A percentile compares a stretch with the other conserved stretches of the same genome.
phyloP scores from a whole-genome alignment of 2,113 vertebrate genomes.

The Quiscalus mexicanus region DNA sequence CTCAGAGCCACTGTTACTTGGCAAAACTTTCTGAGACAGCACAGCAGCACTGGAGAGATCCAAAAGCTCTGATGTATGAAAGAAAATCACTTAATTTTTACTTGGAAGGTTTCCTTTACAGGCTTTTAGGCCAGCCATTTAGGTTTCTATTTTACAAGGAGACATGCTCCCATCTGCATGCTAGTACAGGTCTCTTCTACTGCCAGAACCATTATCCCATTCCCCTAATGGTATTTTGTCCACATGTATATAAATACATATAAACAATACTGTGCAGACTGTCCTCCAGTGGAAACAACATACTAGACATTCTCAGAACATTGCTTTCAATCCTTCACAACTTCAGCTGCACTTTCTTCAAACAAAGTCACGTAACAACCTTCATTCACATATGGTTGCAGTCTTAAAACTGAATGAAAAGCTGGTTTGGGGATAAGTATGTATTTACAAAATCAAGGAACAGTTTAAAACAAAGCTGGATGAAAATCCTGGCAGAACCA shows the following conservation, averaged over 20 bases:
- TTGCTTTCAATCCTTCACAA: not conserved
- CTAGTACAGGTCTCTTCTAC: not conserved
- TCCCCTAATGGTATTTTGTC: not conserved
- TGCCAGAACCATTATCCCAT: constrained; percentile 1
- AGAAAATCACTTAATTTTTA: not conserved
- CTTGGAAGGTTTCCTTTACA: not conserved
- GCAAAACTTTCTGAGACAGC: not conserved
- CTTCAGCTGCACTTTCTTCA: not conserved
- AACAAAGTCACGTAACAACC: not conserved
- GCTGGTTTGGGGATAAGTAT: not conserved
- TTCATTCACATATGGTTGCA: not conserved
- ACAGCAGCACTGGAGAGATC: not conserved
- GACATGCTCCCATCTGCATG: not conserved
- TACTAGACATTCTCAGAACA: not conserved
- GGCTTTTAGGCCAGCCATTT: not conserved
- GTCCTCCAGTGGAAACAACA: not conserved
- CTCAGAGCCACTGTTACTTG: not conserved
- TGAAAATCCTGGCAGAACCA: not conserved
- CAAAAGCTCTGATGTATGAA: not conserved
- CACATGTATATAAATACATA: not conserved
- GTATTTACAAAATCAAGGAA: not conserved
- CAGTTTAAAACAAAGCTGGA: not conserved
- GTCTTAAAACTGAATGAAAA: not conserved
- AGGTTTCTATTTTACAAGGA: not conserved
- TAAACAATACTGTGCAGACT: not conserved